Percentiles rank a stretch among this genome's conserved stretches.
Conservation (phyloP, 2,797 vertebrate species). For the Anas bernieri region DNA sequence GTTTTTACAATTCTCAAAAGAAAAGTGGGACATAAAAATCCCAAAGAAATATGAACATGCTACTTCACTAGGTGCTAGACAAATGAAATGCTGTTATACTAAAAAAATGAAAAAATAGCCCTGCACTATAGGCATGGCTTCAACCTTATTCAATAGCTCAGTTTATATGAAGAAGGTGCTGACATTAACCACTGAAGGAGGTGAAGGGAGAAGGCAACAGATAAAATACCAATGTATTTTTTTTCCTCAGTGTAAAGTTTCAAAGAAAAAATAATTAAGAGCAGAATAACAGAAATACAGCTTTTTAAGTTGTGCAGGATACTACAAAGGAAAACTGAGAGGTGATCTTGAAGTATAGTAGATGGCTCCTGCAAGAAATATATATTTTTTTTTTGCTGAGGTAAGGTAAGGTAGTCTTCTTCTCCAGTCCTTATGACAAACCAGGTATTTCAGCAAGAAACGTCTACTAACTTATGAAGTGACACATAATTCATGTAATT, state of each 20-base stretch:
- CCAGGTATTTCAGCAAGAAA: background rate
- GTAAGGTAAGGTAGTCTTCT: background rate
- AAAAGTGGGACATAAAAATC: background rate
- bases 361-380: background rate
- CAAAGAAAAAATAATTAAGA: background rate
- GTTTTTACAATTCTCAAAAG: background rate
- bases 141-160: background rate
- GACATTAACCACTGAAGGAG: background rate
- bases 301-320: background rate
- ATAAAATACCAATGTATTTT: background rate
- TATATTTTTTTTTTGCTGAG: background rate
- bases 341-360: background rate
- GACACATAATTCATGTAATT: background rate
- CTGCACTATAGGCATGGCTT: slow-evolving; percentile 8
- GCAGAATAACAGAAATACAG: background rate
- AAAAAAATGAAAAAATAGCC: slow-evolving; percentile 15
- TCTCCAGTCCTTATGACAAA: background rate
- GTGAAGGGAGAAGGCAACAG: background rate
- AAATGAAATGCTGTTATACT: background rate
- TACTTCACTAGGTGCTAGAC: background rate
- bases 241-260: background rate
- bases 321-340: background rate
- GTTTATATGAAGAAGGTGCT: background rate
- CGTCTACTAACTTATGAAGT: background rate
- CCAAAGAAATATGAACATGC: background rate